Evolutionary conservation across 2,888 invertebrate species (phyloP).

Genomic region (Anodontia alba): DNA sequence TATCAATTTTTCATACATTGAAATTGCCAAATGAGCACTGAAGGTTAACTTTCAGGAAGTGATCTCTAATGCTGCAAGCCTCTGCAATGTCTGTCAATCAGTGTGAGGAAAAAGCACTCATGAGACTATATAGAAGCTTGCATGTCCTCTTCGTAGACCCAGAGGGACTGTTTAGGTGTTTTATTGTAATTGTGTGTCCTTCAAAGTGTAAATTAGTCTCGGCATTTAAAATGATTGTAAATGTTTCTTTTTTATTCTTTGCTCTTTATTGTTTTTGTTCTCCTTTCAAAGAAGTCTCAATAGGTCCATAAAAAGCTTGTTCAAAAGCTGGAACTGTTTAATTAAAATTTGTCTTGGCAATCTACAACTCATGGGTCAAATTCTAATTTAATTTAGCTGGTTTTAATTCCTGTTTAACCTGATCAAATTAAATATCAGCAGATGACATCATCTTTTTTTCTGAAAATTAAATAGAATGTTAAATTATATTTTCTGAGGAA

Average conservation of each 20-base stretch:
- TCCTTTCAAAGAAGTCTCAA: not conserved
- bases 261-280: slow-evolving; percentile 10
- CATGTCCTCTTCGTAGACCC: not conserved
- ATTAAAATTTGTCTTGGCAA: not conserved
- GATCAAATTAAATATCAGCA: not conserved
- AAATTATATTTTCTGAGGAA: too few species aligned
- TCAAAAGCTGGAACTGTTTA: not conserved
- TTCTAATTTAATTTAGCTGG: not conserved
- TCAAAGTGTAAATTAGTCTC: not conserved
- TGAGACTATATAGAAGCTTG: not conserved
- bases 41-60: too few species aligned
- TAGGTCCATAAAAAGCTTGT: not conserved
- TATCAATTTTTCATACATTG: too few species aligned
- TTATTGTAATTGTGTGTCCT: not conserved
- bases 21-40: too few species aligned
- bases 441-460: too few species aligned
- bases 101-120: not conserved
- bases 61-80: too few species aligned
- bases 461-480: too few species aligned
- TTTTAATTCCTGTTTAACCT: not conserved
- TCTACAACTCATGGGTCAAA: not conserved
- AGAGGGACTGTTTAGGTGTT: slow-evolving; percentile 2
- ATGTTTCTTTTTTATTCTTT: not conserved
- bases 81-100: not conserved
- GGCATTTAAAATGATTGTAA: slow-evolving; percentile 17